phyloP scores from a whole-genome alignment of 2,888 invertebrate species.

The Sinelater perroti region DNA sequence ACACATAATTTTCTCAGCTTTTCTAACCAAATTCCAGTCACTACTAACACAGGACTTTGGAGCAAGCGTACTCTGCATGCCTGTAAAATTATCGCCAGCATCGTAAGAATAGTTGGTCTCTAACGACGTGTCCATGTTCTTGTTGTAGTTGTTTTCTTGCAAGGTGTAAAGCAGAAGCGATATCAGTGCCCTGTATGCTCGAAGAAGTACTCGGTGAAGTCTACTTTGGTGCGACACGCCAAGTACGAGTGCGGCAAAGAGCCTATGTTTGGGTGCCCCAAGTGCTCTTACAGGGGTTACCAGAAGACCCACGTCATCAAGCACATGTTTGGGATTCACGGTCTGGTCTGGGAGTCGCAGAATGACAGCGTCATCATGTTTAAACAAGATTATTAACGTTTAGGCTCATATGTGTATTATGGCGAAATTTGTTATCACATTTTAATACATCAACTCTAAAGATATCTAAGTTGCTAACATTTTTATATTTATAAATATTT shows the following conservation, averaged over 20 bases:
- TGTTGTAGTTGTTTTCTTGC: constrained; percentile 2
- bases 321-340: constrained; percentile 22
- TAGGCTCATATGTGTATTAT: background rate
- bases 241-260: constrained; percentile 49
- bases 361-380: constrained; percentile 22
- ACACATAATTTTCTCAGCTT: too few relatives aligned
- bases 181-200: constrained; percentile 17
- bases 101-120: too few relatives aligned
- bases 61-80: too few relatives aligned
- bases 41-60: too few relatives aligned
- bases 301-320: constrained; percentile 28
- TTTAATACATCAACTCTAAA: too few relatives aligned
- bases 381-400: background rate
- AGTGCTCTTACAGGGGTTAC: constrained; percentile 34
- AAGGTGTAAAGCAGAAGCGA: constrained; percentile 7
- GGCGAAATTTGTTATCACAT: background rate
- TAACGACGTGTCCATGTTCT: too few relatives aligned
- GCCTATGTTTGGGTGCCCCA: constrained; percentile 46
- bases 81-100: too few relatives aligned
- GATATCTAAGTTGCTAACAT: background rate
- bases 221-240: constrained; percentile 52
- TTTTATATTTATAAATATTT: background rate
- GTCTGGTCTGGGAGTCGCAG: constrained; percentile 6
- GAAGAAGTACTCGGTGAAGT: constrained; percentile 24
- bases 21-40: too few relatives aligned